A percentile compares a stretch with the other conserved stretches of the same genome.
Evolutionary conservation across 2,797 vertebrate genomes (phyloP).

Genomic region (Oreortyx pictus): DNA sequence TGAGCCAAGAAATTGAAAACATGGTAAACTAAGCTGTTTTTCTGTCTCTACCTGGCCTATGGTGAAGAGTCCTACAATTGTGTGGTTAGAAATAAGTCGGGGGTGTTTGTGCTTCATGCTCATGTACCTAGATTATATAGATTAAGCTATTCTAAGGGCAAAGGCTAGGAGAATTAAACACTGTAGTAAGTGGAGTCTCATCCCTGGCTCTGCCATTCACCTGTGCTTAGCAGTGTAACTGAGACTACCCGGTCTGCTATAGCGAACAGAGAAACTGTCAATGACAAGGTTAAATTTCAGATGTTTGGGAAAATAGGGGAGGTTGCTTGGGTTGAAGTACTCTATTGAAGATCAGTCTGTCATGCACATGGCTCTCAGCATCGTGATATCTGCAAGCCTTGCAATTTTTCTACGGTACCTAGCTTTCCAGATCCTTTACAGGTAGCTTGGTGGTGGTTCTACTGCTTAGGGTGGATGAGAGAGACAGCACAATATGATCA

Average conservation of each 20-base stretch:
- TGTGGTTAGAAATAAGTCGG: not conserved
- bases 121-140: not conserved
- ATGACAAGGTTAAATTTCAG: too few relatives aligned
- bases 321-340: not conserved
- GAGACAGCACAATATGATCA: not conserved
- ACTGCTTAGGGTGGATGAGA: not conserved
- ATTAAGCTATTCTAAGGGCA: too few relatives aligned
- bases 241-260: not conserved
- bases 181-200: not conserved
- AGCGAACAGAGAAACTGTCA: not conserved
- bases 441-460: not conserved
- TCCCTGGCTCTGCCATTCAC: not conserved
- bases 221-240: not conserved
- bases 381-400: not conserved
- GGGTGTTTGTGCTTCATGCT: not conserved
- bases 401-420: not conserved
- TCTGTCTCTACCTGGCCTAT: not conserved
- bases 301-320: not conserved
- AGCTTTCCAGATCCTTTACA: not conserved
- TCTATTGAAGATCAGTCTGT: not conserved
- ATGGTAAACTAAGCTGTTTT: slow-evolving; percentile 66
- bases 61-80: not conserved
- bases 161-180: not conserved
- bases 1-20: slow-evolving; percentile 69
- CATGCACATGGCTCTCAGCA: too few relatives aligned